Base-by-base conservation (phyloP, 2,888 invertebrate genomes). In the Drosophila fungiperda region DNA sequence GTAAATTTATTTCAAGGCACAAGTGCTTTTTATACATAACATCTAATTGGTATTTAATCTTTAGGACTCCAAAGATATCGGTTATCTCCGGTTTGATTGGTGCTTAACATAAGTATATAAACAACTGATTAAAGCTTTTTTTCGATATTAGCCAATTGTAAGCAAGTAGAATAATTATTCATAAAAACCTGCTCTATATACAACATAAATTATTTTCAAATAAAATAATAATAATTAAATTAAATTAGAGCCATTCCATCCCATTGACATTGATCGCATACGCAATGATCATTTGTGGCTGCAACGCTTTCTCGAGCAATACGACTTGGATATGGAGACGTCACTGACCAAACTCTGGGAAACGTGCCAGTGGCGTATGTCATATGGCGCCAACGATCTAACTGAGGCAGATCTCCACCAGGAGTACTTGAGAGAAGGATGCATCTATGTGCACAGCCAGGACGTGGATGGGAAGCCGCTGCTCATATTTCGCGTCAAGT, bases 391-490 rank as follows among this genome's bases (percentile, higher is more conserved):
- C 1, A 96, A 96, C 93, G 96, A 97, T 80, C 95, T 98, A 1
- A 95, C 93, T 62, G 96, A 97, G 87, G 94, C 93, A 2, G 96
- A 94, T 60, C 94, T 98, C 0, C 95, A 95, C 59, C 94, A 94
- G 92, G 96, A 97, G 36, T 95, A 97, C 78, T 93, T 98, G 29
- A 95, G 95, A 58, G 95, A 96, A 82, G 98, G 98, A 20, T 94
- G 95, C 3, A 94, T 97, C 67, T 98, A 96, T 91, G 95, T 96
- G 0, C 95, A 95, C 87, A 97, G 96, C 42, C 94, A 95, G 82
- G 98, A 99, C 91, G 94, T 96, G 52, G 97, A 98, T 92, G 98
- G 97, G 0, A 95, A 95, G 89, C 93, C 95, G 8, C 90, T 98
- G 54, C 93, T 99, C 52, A 95, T 98, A 82, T 95, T 98, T 79